These are phyloP conservation scores for Notechis scutatus DNA, from an alignment of 2,113 vertebrate genomes.

Conservation along the genomic window DNA sequence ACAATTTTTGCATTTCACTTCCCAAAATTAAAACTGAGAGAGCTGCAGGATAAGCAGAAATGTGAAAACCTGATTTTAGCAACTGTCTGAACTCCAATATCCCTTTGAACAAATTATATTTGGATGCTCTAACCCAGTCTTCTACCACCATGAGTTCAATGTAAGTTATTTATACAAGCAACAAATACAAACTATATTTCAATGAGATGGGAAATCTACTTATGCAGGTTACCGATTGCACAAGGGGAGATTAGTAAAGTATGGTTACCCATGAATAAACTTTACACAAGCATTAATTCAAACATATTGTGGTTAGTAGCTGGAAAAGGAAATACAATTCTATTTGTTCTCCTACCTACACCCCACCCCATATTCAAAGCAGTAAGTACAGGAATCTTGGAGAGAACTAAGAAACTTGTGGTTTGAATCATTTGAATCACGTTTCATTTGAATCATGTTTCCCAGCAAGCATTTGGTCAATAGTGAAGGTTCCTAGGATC, in stretches of 20 bases:
- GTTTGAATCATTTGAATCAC: neutral
- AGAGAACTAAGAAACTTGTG: neutral
- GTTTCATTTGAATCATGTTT: neutral
- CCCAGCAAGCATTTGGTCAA: neutral
- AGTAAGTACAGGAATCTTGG: neutral
- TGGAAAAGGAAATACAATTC: neutral
- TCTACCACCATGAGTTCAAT: neutral
- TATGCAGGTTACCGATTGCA: neutral
- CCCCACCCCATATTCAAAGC: neutral
- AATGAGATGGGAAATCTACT: neutral
- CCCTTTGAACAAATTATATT: neutral
- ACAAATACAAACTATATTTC: neutral
- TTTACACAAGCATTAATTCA: neutral
- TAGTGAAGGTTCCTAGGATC: neutral
- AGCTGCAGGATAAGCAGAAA: neutral
- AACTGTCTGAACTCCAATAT: neutral
- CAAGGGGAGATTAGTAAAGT: neutral
- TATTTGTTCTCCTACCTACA: neutral
- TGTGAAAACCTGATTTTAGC: neutral
- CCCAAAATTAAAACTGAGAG: neutral
- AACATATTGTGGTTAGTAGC: neutral
- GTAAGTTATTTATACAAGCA: neutral
- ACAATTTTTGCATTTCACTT: neutral
- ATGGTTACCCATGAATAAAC: neutral
- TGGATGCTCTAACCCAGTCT: neutral